Evolutionary conservation across 2,797 vertebrate genomes (phyloP).

Genomic region (Sebastes vulpes): DNA sequence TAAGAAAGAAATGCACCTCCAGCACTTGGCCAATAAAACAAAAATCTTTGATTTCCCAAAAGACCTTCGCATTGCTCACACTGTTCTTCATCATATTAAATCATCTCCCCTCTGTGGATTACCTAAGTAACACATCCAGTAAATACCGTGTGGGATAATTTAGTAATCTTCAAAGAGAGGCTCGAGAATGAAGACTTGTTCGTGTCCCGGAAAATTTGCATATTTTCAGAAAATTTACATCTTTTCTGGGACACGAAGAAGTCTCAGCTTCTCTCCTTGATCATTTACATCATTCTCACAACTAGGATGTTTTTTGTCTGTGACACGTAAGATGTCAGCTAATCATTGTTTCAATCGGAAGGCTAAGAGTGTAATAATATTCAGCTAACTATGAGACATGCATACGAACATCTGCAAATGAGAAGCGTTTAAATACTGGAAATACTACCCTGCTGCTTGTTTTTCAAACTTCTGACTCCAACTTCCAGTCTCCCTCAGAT

Average conservation of each 20-base stretch:
- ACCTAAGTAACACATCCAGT: conserved; percentile 57
- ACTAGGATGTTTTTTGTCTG: conserved; percentile 16
- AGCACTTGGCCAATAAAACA: neutral
- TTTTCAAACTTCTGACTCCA: conserved; percentile 9
- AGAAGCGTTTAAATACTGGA: neutral
- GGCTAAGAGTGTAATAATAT: neutral
- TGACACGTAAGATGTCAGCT: neutral
- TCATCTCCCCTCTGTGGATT: conserved; percentile 46
- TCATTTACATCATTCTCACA: conserved; percentile 30
- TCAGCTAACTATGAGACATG: neutral
- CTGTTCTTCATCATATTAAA: conserved; percentile 41
- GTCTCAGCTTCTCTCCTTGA: conserved; percentile 33
- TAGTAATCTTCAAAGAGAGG: conserved; percentile 73
- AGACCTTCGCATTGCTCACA: conserved; percentile 28
- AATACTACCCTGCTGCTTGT: neutral
- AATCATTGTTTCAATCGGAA: conserved; percentile 10
- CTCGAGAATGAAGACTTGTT: conserved; percentile 40
- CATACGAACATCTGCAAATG: neutral
- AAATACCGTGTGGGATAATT: conserved; percentile 67
- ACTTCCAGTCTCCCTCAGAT: neutral
- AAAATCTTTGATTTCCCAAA: conserved; percentile 54
- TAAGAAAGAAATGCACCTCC: neutral
- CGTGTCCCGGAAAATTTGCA: conserved; percentile 57
- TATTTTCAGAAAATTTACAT: conserved; percentile 63
- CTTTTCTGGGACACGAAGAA: conserved; percentile 67